These are phyloP conservation scores for Leuctra nigra DNA, from an alignment of 2,888 invertebrate genomes.

Conservation along the genomic window DNA sequence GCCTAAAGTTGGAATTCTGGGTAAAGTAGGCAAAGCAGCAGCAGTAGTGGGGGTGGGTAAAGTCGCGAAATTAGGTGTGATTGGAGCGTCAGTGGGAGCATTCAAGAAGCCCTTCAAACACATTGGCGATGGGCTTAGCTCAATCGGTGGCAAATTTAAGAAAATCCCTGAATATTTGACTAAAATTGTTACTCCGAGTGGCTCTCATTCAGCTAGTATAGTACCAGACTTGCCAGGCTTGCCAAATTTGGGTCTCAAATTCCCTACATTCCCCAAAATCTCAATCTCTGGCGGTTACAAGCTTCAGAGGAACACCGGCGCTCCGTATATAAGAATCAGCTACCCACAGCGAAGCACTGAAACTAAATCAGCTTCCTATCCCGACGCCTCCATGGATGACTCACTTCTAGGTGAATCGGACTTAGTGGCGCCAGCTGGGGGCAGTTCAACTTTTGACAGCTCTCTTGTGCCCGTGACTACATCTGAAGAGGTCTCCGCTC, in stretches of 20 bases:
- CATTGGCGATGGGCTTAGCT: too few species aligned
- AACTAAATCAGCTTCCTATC: not conserved
- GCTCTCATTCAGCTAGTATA: not conserved
- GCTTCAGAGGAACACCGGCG: conserved; percentile 12
- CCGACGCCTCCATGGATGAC: not conserved
- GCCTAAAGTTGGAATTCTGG: not conserved
- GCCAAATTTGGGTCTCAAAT: conserved; percentile 1
- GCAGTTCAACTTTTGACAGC: too few species aligned
- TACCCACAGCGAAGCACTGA: not conserved
- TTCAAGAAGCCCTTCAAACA: conserved; percentile 2
- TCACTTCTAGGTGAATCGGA: too few species aligned
- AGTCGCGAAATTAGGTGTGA: not conserved
- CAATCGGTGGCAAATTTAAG: not conserved
- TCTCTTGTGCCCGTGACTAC: not conserved
- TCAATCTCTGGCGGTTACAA: conserved; percentile 10
- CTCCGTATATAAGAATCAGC: conserved; percentile 16
- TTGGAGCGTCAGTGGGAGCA: not conserved
- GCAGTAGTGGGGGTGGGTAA: not conserved
- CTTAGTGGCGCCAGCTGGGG: too few species aligned
- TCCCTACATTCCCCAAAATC: conserved; percentile 19
- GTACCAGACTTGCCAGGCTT: not conserved
- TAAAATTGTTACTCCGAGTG: not conserved
- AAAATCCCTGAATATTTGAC: not conserved
- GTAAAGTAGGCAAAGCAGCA: not conserved
- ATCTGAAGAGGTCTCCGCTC: not conserved